Conservation (phyloP, 2,888 invertebrate genomes). For the Allolobophora icterica region DNA sequence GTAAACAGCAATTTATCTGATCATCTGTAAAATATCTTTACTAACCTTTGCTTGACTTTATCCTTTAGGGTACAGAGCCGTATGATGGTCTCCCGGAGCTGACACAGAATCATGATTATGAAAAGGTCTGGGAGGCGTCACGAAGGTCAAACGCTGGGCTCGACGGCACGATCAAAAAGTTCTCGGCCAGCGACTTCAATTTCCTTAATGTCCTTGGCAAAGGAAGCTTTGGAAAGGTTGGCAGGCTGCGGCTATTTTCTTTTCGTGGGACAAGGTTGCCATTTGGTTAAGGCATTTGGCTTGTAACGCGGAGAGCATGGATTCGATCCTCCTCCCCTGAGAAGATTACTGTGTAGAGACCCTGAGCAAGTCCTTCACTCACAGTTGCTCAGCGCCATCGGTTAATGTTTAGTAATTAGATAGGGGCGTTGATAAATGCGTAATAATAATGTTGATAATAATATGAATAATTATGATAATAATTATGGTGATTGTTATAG, state of each 20-base stretch:
- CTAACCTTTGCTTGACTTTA: not conserved
- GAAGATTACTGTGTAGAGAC: not conserved
- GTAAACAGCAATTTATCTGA: not conserved
- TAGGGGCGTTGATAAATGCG: too few relatives aligned
- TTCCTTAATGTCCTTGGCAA: constrained; percentile 97
- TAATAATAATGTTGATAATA: too few relatives aligned
- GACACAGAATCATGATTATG: not conserved
- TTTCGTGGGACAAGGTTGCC: too few relatives aligned
- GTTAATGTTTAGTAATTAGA: too few relatives aligned
- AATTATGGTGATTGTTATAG: too few relatives aligned
- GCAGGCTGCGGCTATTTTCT: not conserved
- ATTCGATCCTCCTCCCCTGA: not conserved
- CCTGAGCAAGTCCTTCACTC: too few relatives aligned
- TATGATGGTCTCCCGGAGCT: not conserved
- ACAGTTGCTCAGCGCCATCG: too few relatives aligned
- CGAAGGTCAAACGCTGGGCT: not conserved
- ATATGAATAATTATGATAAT: too few relatives aligned
- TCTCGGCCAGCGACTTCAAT: constrained; percentile 76
- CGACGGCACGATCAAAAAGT: not conserved
- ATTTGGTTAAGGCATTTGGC: too few relatives aligned
- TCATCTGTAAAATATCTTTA: not conserved
- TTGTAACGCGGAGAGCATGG: too few relatives aligned
- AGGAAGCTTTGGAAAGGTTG: constrained; percentile 97
- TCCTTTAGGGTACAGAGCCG: not conserved
- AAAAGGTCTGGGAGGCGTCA: not conserved